Percentiles rank a stretch among this genome's conserved stretches.
phyloP scores from a whole-genome alignment of 2,888 invertebrate species.

The Sussaba pulchella region DNA sequence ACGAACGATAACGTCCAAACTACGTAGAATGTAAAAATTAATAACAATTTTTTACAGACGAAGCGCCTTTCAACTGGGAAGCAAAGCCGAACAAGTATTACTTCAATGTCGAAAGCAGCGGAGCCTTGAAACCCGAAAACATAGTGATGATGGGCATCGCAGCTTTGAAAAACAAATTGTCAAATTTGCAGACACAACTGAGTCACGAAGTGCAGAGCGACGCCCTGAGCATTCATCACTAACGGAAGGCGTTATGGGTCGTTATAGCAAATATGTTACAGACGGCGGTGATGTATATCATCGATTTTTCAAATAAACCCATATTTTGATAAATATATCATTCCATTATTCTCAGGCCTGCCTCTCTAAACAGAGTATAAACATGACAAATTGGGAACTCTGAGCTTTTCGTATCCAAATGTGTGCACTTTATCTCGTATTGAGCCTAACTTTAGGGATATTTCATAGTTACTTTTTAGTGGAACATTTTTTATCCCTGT shows the following conservation, averaged over 20 bases:
- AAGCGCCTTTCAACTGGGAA: slow-evolving; percentile 97
- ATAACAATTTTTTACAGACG: slow-evolving; percentile 85
- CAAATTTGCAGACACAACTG: slow-evolving; percentile 96
- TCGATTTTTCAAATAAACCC: too few species aligned
- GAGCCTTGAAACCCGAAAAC: slow-evolving; percentile 97
- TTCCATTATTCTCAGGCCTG: too few species aligned
- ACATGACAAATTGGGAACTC: too few species aligned
- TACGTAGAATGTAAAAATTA: slow-evolving; percentile 32
- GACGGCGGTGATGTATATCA: too few species aligned
- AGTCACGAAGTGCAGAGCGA: slow-evolving; percentile 95
- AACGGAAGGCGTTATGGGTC: slow-evolving; percentile 70
- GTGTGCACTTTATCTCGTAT: too few species aligned
- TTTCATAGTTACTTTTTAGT: too few species aligned
- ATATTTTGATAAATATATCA: too few species aligned
- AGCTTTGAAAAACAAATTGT: slow-evolving; percentile 96
- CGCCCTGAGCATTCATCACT: slow-evolving; percentile 89
- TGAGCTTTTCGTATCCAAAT: too few species aligned
- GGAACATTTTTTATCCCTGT: too few species aligned
- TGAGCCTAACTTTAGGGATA: too few species aligned
- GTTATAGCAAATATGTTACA: slow-evolving; percentile 73
- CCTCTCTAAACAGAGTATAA: too few species aligned
- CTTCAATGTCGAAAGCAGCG: slow-evolving; percentile 98
- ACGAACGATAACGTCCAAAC: background rate
- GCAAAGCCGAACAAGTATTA: slow-evolving; percentile 98
- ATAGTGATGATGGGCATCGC: slow-evolving; percentile 98